A percentile compares a stretch with the other conserved stretches of the same genome.
phyloP scores from a whole-genome alignment of 2,888 invertebrate genomes.

The Polyommatus icarus region DNA sequence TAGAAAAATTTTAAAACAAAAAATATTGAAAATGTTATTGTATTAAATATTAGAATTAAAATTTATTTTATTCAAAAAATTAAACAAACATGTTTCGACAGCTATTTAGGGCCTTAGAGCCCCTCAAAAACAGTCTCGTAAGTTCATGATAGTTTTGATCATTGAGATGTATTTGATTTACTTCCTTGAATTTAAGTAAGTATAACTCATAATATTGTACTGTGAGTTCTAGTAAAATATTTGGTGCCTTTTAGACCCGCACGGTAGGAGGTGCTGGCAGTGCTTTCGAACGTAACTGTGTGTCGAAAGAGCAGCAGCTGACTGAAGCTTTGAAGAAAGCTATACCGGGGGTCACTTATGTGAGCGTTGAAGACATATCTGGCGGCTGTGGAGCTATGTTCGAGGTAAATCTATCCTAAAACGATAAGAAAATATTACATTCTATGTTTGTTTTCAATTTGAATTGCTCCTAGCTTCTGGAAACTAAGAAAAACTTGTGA shows the following conservation, averaged over 20 bases:
- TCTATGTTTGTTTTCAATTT: too few relatives aligned
- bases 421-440: not conserved
- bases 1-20: not conserved
- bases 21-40: conserved; percentile 3
- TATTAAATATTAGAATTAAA: not conserved
- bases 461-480: too few relatives aligned
- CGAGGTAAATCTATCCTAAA: conserved; percentile 68
- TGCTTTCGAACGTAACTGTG: conserved; percentile 59
- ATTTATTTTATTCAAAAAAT: not conserved
- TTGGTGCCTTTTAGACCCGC: conserved; percentile 47
- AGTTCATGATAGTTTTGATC: conserved; percentile 40
- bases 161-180: too few relatives aligned
- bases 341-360: conserved; percentile 82
- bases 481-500: too few relatives aligned
- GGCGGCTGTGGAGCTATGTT: conserved; percentile 93
- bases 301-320: conserved; percentile 65
- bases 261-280: conserved; percentile 51
- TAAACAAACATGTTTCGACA: conserved; percentile 61
- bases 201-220: not conserved
- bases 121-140: conserved; percentile 61
- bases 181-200: not conserved
- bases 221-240: not conserved
- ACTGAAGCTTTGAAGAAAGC: conserved; percentile 58
- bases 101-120: conserved; percentile 58
- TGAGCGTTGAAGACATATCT: conserved; percentile 86